phyloP scores from a whole-genome alignment of 2,797 vertebrate genomes.

The Steatocranus sp. region DNA sequence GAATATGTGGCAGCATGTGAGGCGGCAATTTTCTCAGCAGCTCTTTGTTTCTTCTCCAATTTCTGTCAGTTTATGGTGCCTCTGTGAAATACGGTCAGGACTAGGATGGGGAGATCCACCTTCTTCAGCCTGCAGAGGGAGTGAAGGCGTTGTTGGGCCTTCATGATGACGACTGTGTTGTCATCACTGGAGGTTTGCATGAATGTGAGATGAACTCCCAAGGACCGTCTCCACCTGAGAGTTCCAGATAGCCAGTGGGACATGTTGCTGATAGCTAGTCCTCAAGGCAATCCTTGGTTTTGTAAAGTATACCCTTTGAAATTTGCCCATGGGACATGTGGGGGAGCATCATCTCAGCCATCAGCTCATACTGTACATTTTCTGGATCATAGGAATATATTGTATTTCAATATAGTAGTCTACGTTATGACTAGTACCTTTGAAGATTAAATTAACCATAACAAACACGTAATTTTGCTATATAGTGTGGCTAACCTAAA shows the following conservation, averaged over 20 bases:
- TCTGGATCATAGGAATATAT: neutral
- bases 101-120: neutral
- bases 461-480: neutral
- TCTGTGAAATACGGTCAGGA: neutral
- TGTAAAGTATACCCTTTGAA: neutral
- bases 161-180: neutral
- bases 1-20: neutral
- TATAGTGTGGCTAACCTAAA: neutral
- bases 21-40: neutral
- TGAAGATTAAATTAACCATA: neutral
- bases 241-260: neutral
- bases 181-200: neutral
- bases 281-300: neutral
- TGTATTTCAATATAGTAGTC: neutral
- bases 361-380: neutral
- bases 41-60: neutral
- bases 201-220: neutral
- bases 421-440: neutral
- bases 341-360: neutral
- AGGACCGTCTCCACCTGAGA: neutral
- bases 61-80: neutral
- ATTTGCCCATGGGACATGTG: accelerated
- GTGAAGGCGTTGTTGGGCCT: neutral
- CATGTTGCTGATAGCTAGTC: neutral
- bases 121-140: neutral